Base-by-base conservation (phyloP, 2,797 vertebrate genomes). In the Peromyscus nudipes region DNA sequence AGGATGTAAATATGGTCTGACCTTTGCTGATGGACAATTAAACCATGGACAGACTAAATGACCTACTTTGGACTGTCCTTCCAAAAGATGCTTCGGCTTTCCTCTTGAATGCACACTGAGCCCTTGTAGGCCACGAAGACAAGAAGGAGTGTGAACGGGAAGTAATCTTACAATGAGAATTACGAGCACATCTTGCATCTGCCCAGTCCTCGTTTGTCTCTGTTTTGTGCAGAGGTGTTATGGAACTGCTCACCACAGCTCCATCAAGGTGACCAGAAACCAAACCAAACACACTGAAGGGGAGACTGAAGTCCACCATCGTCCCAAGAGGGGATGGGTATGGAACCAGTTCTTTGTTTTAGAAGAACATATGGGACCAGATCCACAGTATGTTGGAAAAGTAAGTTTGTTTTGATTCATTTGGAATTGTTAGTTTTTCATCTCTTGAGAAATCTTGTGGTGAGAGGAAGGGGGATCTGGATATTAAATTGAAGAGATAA, bases 281-380 rank as follows among this genome's bases (percentile, higher is more conserved):
- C 99, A 99, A 99, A 99, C 99, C 97, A 99, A 99, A 98, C 98
- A 99, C 95, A 91, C 98, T 89, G 99, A 99, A 79, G 99, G 99
- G 0, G 99, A 99, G 98, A 99, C 99, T 10, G 99, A 99, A 99
- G 99, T 99, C 62, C 99, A 99, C 98, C 99, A 99, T 98, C 99
- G 99, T 96, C 99, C 99, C 31, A 99, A 99, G 98, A 99, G 99
- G 12, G 99, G 99, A 98, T 99, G 99, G 99, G 99, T 99, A 98
- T 99, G 99, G 99, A 99, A 99, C 98, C 99, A 99, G 98, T 99
- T 99, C 99, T 99, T 99, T 99, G 99, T 99, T 99, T 99, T 99
- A 99, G 99, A 99, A 99, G 99, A 99, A 98, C 99, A 99, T 97
- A 99, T 99, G 98, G 99, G 99, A 99, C 99, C 99, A 81, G 99